phyloP scores from a whole-genome alignment of 2,113 vertebrate genomes.

The Regulus satrapa region DNA sequence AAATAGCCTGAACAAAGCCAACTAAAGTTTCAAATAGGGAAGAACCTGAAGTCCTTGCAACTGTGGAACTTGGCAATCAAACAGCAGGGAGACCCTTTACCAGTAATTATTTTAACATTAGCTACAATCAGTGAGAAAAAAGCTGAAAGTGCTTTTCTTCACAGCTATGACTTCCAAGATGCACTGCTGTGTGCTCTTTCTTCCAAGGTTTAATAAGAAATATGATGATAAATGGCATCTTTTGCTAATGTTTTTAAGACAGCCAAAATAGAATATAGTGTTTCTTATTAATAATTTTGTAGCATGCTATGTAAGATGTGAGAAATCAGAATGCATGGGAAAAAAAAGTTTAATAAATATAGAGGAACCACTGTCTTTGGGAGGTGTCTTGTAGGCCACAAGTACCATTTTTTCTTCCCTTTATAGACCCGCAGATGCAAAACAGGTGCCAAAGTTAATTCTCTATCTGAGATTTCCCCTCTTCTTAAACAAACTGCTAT shows the following conservation, averaged over 20 bases:
- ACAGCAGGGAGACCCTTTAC: constrained; percentile 44
- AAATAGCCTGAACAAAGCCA: not conserved
- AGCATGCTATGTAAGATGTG: not conserved
- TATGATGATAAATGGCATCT: constrained; percentile 60
- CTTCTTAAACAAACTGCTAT: not conserved
- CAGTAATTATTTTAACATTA: constrained; percentile 72
- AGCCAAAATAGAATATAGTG: constrained; percentile 31
- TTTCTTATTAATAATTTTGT: constrained; percentile 31
- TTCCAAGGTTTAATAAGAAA: constrained; percentile 68
- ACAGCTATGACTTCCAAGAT: constrained; percentile 51
- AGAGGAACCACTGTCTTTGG: not conserved
- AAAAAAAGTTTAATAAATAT: not conserved
- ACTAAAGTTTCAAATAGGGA: not conserved
- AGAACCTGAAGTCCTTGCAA: constrained; percentile 20
- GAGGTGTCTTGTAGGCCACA: not conserved
- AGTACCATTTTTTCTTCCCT: not conserved
- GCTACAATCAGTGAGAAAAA: constrained; percentile 53
- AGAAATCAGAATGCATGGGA: not conserved
- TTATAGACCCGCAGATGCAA: not conserved
- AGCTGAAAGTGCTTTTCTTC: constrained; percentile 60
- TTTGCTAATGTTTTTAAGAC: constrained; percentile 59
- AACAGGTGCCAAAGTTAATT: not conserved
- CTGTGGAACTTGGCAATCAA: constrained; percentile 45
- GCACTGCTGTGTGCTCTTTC: constrained; percentile 59
- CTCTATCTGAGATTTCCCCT: not conserved